Percentiles rank a stretch among this genome's conserved stretches.
phyloP scores from a whole-genome alignment of 2,797 vertebrate genomes.

The Sorex maritimensis region DNA sequence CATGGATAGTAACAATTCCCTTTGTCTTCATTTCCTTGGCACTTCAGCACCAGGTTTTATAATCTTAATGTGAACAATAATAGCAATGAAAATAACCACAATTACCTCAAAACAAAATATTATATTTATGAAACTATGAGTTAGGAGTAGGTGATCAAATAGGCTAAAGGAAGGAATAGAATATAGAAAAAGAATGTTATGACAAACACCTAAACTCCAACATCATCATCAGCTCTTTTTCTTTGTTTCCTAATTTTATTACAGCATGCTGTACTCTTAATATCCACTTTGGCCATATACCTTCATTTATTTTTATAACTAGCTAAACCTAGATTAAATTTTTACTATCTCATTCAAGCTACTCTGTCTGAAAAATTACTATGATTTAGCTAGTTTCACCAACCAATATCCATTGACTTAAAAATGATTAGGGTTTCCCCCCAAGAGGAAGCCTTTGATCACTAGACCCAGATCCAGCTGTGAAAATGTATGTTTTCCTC shows the following conservation, averaged over 20 bases:
- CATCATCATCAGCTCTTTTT: neutral
- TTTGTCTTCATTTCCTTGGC: neutral
- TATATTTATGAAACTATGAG: neutral
- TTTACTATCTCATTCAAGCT: neutral
- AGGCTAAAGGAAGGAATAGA: neutral
- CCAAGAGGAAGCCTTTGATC: constrained; percentile 70
- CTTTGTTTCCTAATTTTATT: neutral
- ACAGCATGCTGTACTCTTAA: rapidly evolving
- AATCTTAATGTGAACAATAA: neutral
- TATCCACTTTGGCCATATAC: neutral
- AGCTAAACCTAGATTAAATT: neutral
- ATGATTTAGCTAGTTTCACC: constrained; percentile 42
- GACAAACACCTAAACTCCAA: neutral
- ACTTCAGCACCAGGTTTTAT: neutral
- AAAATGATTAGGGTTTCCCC: constrained; percentile 64
- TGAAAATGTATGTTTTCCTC: constrained; percentile 66
- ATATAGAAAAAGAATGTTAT: neutral
- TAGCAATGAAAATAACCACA: neutral
- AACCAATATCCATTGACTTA: constrained; percentile 56
- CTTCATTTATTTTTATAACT: neutral
- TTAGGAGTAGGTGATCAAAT: no score
- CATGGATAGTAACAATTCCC: neutral
- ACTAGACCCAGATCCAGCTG: neutral
- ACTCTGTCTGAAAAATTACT: constrained; percentile 34
- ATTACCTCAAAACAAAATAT: constrained; percentile 9